Conservation (phyloP, 37 sponge, comb jelly and placozoan genomes). For the Halisarca cf. caerulea region DNA sequence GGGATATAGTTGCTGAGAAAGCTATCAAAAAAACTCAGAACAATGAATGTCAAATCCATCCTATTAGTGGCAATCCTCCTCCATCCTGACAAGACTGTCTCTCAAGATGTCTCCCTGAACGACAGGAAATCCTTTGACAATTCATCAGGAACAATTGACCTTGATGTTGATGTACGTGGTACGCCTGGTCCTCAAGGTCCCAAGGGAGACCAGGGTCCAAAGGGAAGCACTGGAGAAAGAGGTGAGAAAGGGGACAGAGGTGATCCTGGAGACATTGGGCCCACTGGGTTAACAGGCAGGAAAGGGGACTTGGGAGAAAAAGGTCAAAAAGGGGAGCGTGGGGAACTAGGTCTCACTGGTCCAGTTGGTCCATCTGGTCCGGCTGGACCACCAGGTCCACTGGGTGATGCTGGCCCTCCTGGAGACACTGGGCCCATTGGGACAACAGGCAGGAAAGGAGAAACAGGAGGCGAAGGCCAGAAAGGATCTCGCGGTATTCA, state of each 20-base stretch:
- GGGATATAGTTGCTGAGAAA: too few species aligned
- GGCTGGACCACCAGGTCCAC: too few species aligned
- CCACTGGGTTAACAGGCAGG: neutral
- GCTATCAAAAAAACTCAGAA: too few species aligned
- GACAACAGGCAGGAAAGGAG: slow-evolving; percentile 13
- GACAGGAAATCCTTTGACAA: too few species aligned
- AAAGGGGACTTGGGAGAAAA: neutral
- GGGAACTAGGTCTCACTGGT: neutral
- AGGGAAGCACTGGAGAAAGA: neutral
- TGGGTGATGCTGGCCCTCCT: neutral
- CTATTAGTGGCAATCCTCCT: too few species aligned
- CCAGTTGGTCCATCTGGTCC: too few species aligned
- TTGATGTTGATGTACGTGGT: too few species aligned
- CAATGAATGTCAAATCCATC: too few species aligned
- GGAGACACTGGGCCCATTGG: slow-evolving; percentile 26
- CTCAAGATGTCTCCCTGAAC: too few species aligned
- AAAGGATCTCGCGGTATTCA: slow-evolving; percentile 5
- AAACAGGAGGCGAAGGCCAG: neutral
- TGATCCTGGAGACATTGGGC: neutral
- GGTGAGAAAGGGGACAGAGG: neutral
- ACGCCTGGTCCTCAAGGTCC: too few species aligned
- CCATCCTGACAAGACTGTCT: too few species aligned
- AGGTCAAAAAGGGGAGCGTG: neutral
- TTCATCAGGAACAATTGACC: too few species aligned
- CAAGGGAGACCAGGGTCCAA: neutral